phyloP scores from a whole-genome alignment of 2,113 vertebrate species.

The Centropus bengalensis region DNA sequence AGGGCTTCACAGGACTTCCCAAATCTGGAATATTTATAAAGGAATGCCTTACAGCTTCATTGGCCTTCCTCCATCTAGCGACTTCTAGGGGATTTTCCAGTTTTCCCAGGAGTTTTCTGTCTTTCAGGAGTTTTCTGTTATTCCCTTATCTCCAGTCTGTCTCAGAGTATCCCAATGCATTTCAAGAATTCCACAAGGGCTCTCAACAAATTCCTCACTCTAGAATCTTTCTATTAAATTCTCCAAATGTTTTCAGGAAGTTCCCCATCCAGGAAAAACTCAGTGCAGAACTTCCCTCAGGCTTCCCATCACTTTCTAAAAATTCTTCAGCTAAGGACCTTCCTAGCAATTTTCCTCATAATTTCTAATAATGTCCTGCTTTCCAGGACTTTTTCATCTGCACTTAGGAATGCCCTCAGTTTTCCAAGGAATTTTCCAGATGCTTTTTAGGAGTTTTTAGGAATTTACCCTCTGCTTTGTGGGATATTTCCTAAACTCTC shows the following conservation, averaged over 20 bases:
- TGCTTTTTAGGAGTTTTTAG: background rate
- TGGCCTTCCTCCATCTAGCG: background rate
- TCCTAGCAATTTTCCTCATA: background rate
- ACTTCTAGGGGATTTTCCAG: background rate
- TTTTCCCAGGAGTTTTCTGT: background rate
- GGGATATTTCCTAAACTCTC: background rate
- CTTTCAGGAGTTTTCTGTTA: background rate
- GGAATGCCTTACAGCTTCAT: background rate
- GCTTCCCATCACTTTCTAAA: background rate
- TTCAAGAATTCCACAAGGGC: background rate
- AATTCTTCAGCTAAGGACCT: background rate
- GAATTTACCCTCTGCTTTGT: background rate
- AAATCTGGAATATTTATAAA: background rate
- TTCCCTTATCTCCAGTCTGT: background rate
- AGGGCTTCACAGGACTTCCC: background rate
- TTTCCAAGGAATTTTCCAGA: background rate
- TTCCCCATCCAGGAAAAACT: background rate
- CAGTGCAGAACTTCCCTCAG: background rate
- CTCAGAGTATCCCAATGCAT: background rate
- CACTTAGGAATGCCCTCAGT: background rate
- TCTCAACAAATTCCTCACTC: background rate
- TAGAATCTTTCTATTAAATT: background rate
- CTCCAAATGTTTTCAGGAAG: background rate
- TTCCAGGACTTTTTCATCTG: background rate
- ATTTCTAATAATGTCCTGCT: background rate